These are phyloP conservation scores for Acronicta alni DNA, from an alignment of 2,888 invertebrate species.

Conservation along the genomic window DNA sequence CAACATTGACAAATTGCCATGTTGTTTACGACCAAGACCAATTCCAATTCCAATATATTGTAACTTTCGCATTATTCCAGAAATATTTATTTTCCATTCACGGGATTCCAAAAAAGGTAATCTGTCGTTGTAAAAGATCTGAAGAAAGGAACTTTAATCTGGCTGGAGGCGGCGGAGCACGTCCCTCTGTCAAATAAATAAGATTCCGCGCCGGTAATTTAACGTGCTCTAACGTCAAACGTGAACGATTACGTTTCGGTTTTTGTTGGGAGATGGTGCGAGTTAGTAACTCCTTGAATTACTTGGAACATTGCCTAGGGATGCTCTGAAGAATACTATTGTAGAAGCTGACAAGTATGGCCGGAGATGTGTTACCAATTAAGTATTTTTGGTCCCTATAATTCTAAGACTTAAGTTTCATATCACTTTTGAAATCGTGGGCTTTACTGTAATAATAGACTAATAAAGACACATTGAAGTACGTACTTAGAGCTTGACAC, in stretches of 20 bases:
- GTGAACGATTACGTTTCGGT: slow-evolving; percentile 66
- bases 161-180: slow-evolving; percentile 49
- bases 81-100: slow-evolving; percentile 54
- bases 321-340: neutral
- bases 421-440: too few species aligned
- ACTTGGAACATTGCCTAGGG: neutral
- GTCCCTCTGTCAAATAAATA: slow-evolving; percentile 68
- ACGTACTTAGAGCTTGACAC: too few species aligned
- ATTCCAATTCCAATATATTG: slow-evolving; percentile 22
- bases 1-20: slow-evolving; percentile 29
- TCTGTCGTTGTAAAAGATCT: slow-evolving; percentile 58
- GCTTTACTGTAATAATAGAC: too few species aligned
- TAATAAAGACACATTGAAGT: too few species aligned
- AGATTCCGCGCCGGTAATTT: slow-evolving; percentile 68
- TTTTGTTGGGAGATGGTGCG: slow-evolving; percentile 55
- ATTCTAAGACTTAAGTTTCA: too few species aligned
- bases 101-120: slow-evolving; percentile 54
- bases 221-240: slow-evolving; percentile 69
- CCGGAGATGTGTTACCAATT: neutral
- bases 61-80: slow-evolving; percentile 35
- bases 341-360: neutral
- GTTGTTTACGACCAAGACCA: slow-evolving; percentile 36
- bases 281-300: slow-evolving; percentile 10
- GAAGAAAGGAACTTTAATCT: slow-evolving; percentile 61
- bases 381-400: too few species aligned